Conservation (phyloP, 2,113 vertebrate genomes). For the Tylochromis polylepis region DNA sequence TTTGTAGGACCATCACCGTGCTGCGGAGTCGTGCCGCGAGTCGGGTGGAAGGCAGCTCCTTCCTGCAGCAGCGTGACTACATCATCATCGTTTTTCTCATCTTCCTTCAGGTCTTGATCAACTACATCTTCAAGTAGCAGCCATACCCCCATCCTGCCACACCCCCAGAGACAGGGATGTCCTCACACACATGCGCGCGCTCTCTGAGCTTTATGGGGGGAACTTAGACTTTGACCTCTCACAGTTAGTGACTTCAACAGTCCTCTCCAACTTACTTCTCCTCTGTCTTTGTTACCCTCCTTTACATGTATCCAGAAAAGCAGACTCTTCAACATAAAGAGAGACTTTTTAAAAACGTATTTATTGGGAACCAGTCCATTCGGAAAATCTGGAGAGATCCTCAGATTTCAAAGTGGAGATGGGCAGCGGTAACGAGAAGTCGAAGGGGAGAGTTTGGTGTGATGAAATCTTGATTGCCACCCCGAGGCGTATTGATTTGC, state of each 20-base stretch:
- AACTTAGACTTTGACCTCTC: neutral
- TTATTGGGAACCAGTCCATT: slow-evolving; percentile 32
- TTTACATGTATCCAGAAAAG: neutral
- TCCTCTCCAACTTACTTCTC: neutral
- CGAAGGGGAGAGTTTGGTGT: neutral
- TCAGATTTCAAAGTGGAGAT: slow-evolving; percentile 29
- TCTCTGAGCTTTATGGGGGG: neutral
- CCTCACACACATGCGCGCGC: neutral
- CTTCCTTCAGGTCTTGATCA: slow-evolving; percentile 89
- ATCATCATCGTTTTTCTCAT: slow-evolving; percentile 86
- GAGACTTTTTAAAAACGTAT: slow-evolving; percentile 11
- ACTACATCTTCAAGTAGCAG: slow-evolving; percentile 89
- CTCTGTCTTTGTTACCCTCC: neutral
- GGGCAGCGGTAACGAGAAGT: neutral
- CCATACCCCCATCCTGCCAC: neutral
- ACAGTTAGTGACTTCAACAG: neutral
- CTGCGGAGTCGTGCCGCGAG: slow-evolving; percentile 80
- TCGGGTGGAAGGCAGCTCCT: slow-evolving; percentile 79
- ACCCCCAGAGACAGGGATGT: neutral
- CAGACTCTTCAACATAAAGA: neutral
- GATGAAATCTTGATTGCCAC: slow-evolving; percentile 15
- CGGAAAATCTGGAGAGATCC: slow-evolving; percentile 23
- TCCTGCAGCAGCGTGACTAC: slow-evolving; percentile 91
- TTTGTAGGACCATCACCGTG: slow-evolving; percentile 82
- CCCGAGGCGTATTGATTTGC: slow-evolving; percentile 9